These are phyloP conservation scores for Stylophora pistillata DNA, from an alignment of 64 coral and sea anemone species.

Conservation along the genomic window DNA sequence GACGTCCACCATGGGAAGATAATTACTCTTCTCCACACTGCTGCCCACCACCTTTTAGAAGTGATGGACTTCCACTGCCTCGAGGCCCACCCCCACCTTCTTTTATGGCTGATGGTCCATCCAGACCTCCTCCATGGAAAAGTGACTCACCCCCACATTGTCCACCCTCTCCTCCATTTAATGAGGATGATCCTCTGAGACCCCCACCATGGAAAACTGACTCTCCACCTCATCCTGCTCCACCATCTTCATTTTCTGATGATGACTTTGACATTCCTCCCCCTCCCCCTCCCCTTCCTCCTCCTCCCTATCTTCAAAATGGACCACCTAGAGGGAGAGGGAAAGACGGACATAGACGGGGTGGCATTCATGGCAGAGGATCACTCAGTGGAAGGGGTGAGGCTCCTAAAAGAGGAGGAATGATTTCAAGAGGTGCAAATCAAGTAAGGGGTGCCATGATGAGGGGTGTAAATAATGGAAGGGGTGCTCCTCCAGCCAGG, in stretches of 20 bases:
- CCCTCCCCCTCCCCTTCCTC: not conserved
- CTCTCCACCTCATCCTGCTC: not conserved
- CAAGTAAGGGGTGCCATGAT: not conserved
- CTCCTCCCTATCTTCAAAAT: conserved; percentile 18
- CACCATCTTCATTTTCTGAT: conserved; percentile 8
- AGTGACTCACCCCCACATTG: not conserved
- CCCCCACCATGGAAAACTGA: not conserved
- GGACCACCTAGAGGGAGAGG: conserved; percentile 32
- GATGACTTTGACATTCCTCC: conserved; percentile 27
- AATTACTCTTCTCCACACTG: not conserved
- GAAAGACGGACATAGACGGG: conserved; percentile 4
- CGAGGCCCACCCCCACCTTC: not conserved
- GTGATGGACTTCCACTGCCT: not conserved
- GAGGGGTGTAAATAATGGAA: conserved; percentile 1
- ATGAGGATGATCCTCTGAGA: conserved; percentile 15
- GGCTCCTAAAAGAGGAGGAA: not conserved
- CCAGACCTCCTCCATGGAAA: conserved; percentile 5
- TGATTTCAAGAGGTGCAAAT: conserved; percentile 12
- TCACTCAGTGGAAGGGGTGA: not conserved
- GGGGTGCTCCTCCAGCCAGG: not conserved
- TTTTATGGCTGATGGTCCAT: not conserved
- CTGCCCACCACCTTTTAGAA: no score
- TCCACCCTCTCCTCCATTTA: not conserved
- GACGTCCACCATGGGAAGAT: conserved; percentile 7
- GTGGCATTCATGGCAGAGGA: conserved; percentile 23